Evolutionary conservation across 2,888 invertebrate species (phyloP), one percentile per base, ranked within the genome.

Genomic region (Orthonevra nobilis): DNA sequence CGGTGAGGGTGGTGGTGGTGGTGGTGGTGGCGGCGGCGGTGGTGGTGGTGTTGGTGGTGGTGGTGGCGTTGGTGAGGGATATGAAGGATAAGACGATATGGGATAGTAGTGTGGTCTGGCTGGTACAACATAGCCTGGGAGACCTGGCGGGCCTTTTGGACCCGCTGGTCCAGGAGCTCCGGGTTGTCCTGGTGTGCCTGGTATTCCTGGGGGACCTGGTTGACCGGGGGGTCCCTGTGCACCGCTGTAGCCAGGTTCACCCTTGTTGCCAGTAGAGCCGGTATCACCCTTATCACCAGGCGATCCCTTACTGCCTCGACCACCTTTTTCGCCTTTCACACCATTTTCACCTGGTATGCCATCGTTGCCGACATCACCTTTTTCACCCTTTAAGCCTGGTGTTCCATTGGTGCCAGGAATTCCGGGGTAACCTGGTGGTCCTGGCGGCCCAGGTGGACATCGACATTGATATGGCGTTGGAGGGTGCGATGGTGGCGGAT

Each of bases 371-470:
- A 34, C 38, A 1, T 36, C 10, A 30, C 81, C 81, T 7, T 60
- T 54, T 0, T 40, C 26, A n/a, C 81, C 81, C 0, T 42, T 63
- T 9, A 5, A 5, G 0, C 72, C 79, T 0, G 60, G 48, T 0
- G 19, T 42, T 3, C 60, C 77, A n/a, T 30, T 7, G 1, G 28
- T 26, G n/a, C 60, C 75, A 3, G 48, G 17, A 3, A 19, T 10
- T 3, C 77, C 79, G 0, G 93, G 92, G n/a, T 93, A 86, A 2
- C 94, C 94, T 0, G 92, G 92, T 0, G 91, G 90, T 1, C 77
- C 77, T 3, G 63, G 64, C 3, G 32, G 46, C 4, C 73, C 73
- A 0, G 46, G 26, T 20, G 46, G 50, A 26, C 64, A 70, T 4
- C 28, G 38, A 2, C 54, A 34, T 6, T 38, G 64, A 14, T 64